Base-by-base conservation (phyloP, 2,888 invertebrate genomes). In the Argyra leucocephala region DNA sequence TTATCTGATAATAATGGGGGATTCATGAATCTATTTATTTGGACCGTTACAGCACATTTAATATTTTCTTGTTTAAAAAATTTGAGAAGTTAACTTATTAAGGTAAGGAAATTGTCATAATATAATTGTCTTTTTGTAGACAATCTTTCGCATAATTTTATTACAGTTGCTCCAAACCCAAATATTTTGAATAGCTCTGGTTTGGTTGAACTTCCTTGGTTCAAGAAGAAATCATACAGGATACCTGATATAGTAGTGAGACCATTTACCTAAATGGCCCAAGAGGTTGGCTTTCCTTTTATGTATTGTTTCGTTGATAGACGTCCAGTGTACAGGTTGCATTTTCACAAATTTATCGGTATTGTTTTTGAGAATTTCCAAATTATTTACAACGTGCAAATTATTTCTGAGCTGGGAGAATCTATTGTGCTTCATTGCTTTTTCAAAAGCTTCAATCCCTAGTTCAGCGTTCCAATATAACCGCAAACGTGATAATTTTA, bases 261-360 rank as follows among this genome's bases (percentile, higher is more conserved):
- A 12, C 26, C 26, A 21, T 31, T 31, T 9, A 31, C 61, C 31
- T 61, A 31, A 4, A 61, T 61, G 4, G 58, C 57, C 48, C 57
- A 63, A 9, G 63, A 58, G 6, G 10, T 57, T 1, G 58, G 31
- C 58, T 63, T 58, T 3, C 63, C 31, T 15, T 58, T 61, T 24
- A 63, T 61, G 48, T 31, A 62, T 58, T 65, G 37, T 24, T 59
- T 62, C 22, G 60, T 61, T 21, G 63, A 7, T 18, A 58, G 23
- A 6, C 57, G 61, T 12, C 61, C 57, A 7, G 31, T 22, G 61
- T 62, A 59, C n/a, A 22, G 57, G 62, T 22, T 65, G 23, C 22
- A 64, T 22, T 48, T 63, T 15, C 22, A n/a, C 63, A 36, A n/a
- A n/a, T n/a, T n/a, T n/a, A n/a, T n/a, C n/a, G n/a, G n/a, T n/a